Conservation (phyloP, 2,113 vertebrate species). For the Pangasianodon hypophthalmus region DNA sequence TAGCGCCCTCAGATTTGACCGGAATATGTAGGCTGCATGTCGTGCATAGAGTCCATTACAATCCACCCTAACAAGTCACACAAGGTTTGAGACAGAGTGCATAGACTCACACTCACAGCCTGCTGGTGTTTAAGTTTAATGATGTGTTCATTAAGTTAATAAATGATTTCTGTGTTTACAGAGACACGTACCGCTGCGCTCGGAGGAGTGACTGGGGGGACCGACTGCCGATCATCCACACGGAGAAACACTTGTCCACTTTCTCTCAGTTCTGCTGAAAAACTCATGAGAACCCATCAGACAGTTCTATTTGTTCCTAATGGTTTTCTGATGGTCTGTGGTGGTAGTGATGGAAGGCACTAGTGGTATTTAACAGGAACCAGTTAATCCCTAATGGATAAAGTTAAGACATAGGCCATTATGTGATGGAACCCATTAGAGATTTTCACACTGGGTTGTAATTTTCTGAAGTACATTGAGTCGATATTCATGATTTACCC, state of each 20-base stretch:
- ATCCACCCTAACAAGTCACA: not conserved
- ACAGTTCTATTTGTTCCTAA: not conserved
- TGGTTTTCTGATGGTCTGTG: not conserved
- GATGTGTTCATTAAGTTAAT: not conserved
- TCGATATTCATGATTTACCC: not conserved
- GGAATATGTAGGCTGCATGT: no score
- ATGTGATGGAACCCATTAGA: not conserved
- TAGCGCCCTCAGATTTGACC: no score
- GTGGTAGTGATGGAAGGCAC: not conserved
- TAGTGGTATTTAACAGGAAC: not conserved
- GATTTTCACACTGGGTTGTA: not conserved
- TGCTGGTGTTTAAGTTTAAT: not conserved
- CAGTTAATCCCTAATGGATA: not conserved
- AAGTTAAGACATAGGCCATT: no score
- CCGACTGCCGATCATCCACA: conserved; percentile 69
- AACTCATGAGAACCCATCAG: not conserved
- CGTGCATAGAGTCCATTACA: not conserved
- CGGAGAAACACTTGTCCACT: not conserved
- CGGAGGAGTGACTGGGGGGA: conserved; percentile 84
- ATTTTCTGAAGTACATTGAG: not conserved
- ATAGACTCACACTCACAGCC: not conserved
- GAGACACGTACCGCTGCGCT: conserved; percentile 85
- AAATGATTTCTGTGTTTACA: conserved; percentile 52
- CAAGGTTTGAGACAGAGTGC: not conserved
- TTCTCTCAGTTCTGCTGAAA: not conserved